phyloP scores from a whole-genome alignment of 2,888 invertebrate genomes.

The Tiphia femorata region DNA sequence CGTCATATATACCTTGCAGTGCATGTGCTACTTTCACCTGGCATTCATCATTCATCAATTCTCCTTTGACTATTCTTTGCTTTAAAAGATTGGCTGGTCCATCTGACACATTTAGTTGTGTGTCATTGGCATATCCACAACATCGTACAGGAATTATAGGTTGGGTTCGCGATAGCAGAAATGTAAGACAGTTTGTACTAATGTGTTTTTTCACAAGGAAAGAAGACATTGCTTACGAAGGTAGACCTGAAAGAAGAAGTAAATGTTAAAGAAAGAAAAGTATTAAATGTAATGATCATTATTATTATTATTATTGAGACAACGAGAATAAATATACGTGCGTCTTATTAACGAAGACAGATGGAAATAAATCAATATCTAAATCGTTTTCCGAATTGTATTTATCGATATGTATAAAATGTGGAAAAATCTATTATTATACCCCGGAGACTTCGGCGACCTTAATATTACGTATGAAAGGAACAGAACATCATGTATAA shows the following conservation, averaged over 20 bases:
- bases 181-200: slow-evolving; percentile 35
- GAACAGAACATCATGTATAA: slow-evolving; percentile 7
- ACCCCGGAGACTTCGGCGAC: slow-evolving; percentile 29
- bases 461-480: slow-evolving; percentile 32
- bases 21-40: slow-evolving; percentile 79
- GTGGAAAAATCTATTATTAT: no score
- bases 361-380: slow-evolving; percentile 1
- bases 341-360: neutral
- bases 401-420: slow-evolving; percentile 14
- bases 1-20: slow-evolving; percentile 79
- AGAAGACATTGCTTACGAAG: slow-evolving; percentile 41
- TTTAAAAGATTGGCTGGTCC: slow-evolving; percentile 73
- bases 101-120: slow-evolving; percentile 3
- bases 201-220: slow-evolving; percentile 39
- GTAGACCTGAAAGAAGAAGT: slow-evolving; percentile 24
- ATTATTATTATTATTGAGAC: neutral
- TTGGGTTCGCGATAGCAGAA: slow-evolving; percentile 35
- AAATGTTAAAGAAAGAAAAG: neutral
- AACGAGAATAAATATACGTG: neutral
- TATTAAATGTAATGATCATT: neutral
- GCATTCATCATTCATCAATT: slow-evolving; percentile 77
- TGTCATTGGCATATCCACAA: slow-evolving; percentile 28
- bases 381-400: slow-evolving; percentile 11
- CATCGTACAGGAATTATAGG: slow-evolving; percentile 21
- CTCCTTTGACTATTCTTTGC: slow-evolving; percentile 73